Evolutionary conservation across 1,140 invertebrate genomes (phyloP).

Genomic region (Marisa cornuarietis): DNA sequence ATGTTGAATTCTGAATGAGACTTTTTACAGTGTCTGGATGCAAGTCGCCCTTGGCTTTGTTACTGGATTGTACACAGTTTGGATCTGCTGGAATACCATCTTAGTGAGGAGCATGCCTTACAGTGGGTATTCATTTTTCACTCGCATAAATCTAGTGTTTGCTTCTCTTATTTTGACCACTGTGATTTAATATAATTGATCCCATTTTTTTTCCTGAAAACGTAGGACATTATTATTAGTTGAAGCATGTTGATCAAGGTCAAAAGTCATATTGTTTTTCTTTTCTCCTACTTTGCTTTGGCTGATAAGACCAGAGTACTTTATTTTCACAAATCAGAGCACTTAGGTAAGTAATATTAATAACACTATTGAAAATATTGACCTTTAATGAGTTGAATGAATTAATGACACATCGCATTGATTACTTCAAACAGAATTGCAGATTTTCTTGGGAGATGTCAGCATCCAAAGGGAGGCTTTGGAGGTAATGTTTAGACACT

Average conservation of each 20-base stretch:
- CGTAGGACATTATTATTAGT: no score
- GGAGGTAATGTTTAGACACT: conserved; percentile 69
- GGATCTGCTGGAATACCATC: conserved; percentile 79
- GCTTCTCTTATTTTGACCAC: no score
- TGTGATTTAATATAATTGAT: no score
- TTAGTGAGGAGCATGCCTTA: conserved; percentile 75
- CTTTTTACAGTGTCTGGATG: conserved; percentile 79
- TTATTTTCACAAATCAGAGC: no score
- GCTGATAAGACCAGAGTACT: no score
- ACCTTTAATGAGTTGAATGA: neutral
- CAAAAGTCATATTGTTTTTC: no score
- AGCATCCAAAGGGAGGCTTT: conserved; percentile 86
- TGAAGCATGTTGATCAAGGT: no score
- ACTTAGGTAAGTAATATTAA: neutral
- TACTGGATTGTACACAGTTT: conserved; percentile 95
- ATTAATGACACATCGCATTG: neutral
- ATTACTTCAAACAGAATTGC: conserved; percentile 49
- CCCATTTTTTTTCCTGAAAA: no score
- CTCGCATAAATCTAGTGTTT: no score
- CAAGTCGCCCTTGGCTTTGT: conserved; percentile 93
- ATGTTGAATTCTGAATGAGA: neutral
- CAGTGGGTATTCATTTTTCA: conserved; percentile 66
- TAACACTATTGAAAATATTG: no score
- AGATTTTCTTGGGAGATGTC: conserved; percentile 75
- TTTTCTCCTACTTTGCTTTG: no score